phyloP scores from a whole-genome alignment of 2,888 invertebrate species.

The Leucoma salicis region DNA sequence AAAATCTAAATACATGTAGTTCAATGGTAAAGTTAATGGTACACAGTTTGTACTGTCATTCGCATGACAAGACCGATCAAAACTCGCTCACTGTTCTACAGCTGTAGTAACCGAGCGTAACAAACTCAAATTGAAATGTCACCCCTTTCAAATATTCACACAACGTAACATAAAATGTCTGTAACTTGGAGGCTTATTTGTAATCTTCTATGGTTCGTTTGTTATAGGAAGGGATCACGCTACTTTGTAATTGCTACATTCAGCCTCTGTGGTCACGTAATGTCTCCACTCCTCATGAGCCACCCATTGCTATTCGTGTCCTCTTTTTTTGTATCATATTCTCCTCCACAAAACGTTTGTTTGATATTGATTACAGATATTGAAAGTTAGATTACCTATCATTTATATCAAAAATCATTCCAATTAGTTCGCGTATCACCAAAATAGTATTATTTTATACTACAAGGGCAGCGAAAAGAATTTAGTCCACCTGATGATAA shows the following conservation, averaged over 20 bases:
- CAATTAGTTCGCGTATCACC: too few species aligned
- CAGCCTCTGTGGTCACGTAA: constrained; percentile 1
- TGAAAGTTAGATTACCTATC: too few species aligned
- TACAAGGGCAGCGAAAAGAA: too few species aligned
- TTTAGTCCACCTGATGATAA: too few species aligned
- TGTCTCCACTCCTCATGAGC: constrained; percentile 3
- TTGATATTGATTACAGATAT: too few species aligned
- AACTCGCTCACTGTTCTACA: constrained; percentile 37
- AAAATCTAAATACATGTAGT: not conserved
- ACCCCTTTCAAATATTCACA: constrained; percentile 51
- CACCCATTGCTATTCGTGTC: not conserved
- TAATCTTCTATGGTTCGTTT: constrained; percentile 17
- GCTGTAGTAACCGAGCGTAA: constrained; percentile 43
- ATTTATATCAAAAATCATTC: too few species aligned
- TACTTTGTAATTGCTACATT: constrained; percentile 5
- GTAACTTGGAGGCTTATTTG: constrained; percentile 25
- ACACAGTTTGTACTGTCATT: constrained; percentile 35
- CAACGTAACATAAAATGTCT: constrained; percentile 20
- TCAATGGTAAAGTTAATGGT: not conserved
- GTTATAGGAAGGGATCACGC: constrained; percentile 11
- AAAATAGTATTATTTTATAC: too few species aligned
- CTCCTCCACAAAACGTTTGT: not conserved
- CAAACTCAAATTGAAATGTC: constrained; percentile 73
- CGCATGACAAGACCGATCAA: constrained; percentile 38
- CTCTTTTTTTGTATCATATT: not conserved